phyloP scores from a whole-genome alignment of 2,888 invertebrate genomes.

The Morpho achilles region DNA sequence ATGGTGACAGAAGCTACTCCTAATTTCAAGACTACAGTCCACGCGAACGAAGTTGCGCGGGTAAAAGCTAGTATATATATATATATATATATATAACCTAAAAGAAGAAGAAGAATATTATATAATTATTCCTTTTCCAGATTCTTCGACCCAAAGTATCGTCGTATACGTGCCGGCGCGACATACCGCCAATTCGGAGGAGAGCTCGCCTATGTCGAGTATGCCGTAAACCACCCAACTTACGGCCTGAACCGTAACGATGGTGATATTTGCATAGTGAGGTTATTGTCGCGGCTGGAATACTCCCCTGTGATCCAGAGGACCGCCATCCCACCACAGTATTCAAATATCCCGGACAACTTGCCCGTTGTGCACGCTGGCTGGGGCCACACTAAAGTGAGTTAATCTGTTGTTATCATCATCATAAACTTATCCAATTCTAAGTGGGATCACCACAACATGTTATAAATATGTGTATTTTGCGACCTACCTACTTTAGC shows the following conservation, averaged over 20 bases:
- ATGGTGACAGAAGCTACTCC: no score
- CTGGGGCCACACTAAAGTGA: constrained; percentile 45
- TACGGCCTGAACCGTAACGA: constrained; percentile 33
- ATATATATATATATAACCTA: no score
- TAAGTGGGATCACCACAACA: no score
- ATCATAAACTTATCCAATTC: no score
- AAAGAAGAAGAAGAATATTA: no score
- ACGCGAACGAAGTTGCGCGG: no score
- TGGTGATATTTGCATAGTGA: constrained; percentile 43
- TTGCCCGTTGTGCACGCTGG: constrained; percentile 41
- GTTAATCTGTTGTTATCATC: constrained; percentile 4
- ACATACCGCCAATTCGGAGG: constrained; percentile 43
- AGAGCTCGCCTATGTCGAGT: constrained; percentile 27
- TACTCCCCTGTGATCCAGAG: constrained; percentile 34
- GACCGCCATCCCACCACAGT: constrained; percentile 31
- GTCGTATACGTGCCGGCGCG: constrained; percentile 47
- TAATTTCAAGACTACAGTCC: no score
- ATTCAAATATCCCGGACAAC: constrained; percentile 30
- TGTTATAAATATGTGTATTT: no score
- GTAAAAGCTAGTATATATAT: no score
- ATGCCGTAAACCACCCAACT: constrained; percentile 38
- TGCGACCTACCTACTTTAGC: no score
- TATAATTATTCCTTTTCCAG: constrained; percentile 28
- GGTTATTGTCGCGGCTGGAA: constrained; percentile 26
- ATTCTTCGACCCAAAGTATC: constrained; percentile 27